Percentiles rank a stretch among this genome's conserved stretches.
These are phyloP conservation scores for Cremastinae sp. DNA, from an alignment of 2,888 invertebrate species.

Conservation along the genomic window DNA sequence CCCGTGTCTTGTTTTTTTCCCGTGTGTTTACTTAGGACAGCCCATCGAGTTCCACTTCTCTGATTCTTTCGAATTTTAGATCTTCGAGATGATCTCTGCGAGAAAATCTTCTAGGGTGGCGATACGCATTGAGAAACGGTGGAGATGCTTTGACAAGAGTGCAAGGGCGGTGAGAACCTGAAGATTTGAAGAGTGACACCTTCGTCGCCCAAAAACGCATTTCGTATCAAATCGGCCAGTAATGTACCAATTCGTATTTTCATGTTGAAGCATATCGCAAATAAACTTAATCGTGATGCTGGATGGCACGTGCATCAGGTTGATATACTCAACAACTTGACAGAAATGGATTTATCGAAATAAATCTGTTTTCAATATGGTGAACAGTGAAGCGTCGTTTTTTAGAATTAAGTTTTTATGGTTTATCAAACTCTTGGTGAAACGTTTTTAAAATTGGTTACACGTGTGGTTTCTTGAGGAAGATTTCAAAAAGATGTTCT, in stretches of 20 bases:
- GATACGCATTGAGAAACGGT: conserved; percentile 58
- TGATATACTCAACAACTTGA: neutral
- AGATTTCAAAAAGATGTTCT: conserved; percentile 14
- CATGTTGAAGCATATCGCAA: conserved; percentile 19
- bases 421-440: too few species aligned
- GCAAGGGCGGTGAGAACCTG: neutral
- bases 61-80: conserved; percentile 60
- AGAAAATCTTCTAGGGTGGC: conserved; percentile 49
- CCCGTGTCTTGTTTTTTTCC: conserved; percentile 51
- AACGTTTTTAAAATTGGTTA: too few species aligned
- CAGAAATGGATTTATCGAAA: conserved; percentile 29
- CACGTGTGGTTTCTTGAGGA: too few species aligned
- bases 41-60: conserved; percentile 64
- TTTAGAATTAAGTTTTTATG: neutral
- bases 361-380: neutral
- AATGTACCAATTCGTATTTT: neutral
- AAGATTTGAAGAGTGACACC: conserved; percentile 7
- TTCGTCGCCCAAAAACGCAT: neutral
- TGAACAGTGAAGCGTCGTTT: too few species aligned
- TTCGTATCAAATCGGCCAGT: conserved; percentile 18
- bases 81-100: conserved; percentile 60
- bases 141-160: conserved; percentile 22
- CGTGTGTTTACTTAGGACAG: conserved; percentile 78
- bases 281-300: too few species aligned
- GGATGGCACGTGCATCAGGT: conserved; percentile 46